Conservation (phyloP, 2,888 invertebrate species). For the Isotomurus palustris region DNA sequence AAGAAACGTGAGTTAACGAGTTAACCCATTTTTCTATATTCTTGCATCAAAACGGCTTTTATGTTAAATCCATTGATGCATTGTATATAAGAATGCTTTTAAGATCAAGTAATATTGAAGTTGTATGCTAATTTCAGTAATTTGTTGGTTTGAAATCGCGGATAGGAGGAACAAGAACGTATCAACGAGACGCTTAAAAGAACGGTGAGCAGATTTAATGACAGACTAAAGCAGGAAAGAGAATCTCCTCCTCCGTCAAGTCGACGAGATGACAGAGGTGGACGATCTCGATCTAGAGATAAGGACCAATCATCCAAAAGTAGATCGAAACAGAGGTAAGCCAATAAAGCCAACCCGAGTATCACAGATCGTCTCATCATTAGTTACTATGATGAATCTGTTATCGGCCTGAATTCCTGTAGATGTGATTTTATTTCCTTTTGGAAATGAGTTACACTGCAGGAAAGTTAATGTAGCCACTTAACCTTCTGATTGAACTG, state of each 20-base stretch:
- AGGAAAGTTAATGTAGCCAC: conserved; percentile 9
- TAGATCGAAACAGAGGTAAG: conserved; percentile 4
- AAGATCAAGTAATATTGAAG: no score
- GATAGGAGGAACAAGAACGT: conserved; percentile 71
- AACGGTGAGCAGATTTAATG: conserved; percentile 48
- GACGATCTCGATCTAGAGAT: conserved; percentile 10
- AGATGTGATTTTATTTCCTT: conserved; percentile 3
- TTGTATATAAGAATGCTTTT: no score
- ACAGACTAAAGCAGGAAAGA: conserved; percentile 21
- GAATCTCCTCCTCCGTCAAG: conserved; percentile 20
- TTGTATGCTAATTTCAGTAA: conserved; percentile 23
- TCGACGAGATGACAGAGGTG: conserved; percentile 10
- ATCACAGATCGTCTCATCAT: background rate
- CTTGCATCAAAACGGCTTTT: no score
- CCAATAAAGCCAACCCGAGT: background rate
- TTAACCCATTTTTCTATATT: background rate
- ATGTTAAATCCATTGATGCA: no score
- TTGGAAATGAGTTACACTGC: background rate
- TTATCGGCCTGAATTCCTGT: conserved; percentile 22
- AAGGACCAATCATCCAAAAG: background rate
- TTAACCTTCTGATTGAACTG: conserved; percentile 21
- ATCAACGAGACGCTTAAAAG: conserved; percentile 59
- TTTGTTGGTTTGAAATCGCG: conserved; percentile 37
- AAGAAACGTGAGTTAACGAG: conserved; percentile 61
- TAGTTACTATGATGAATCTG: conserved; percentile 12